phyloP scores from a whole-genome alignment of 35 echinoderm and acorn worm species.

The Lytechinus variegatus region DNA sequence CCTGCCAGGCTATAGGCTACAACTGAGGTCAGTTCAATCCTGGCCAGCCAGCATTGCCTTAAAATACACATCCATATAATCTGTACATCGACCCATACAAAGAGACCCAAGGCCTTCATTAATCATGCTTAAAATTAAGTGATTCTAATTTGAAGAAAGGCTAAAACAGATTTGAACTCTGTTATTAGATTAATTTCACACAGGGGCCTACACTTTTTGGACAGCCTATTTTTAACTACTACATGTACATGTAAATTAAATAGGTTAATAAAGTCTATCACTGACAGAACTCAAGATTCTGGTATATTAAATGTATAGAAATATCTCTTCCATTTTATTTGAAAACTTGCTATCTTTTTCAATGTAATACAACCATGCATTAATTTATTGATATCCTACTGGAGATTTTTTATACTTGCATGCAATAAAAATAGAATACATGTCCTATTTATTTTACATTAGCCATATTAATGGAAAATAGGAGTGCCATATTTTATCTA shows the following conservation, averaged over 20 bases:
- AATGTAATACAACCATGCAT: no score
- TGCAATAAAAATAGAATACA: no score
- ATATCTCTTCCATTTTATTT: no score
- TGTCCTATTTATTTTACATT: no score
- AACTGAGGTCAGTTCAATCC: background rate
- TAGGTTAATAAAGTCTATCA: background rate
- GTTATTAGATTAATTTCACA: background rate
- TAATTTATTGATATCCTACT: no score
- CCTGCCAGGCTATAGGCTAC: no score
- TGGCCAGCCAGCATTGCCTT: background rate
- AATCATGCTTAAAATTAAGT: constrained; percentile 1
- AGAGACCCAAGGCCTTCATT: background rate
- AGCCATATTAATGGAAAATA: no score
- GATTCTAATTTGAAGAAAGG: background rate
- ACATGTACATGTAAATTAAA: background rate
- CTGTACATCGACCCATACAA: background rate
- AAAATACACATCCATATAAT: background rate
- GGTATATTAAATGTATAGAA: no score
- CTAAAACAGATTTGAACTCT: background rate
- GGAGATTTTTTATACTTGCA: no score
- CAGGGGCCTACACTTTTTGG: background rate
- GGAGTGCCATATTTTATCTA: no score
- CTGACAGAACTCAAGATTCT: background rate
- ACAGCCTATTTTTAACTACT: no score
- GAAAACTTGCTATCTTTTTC: no score